Conservation (phyloP, 2,888 invertebrate species). For the Troilus luridus region DNA sequence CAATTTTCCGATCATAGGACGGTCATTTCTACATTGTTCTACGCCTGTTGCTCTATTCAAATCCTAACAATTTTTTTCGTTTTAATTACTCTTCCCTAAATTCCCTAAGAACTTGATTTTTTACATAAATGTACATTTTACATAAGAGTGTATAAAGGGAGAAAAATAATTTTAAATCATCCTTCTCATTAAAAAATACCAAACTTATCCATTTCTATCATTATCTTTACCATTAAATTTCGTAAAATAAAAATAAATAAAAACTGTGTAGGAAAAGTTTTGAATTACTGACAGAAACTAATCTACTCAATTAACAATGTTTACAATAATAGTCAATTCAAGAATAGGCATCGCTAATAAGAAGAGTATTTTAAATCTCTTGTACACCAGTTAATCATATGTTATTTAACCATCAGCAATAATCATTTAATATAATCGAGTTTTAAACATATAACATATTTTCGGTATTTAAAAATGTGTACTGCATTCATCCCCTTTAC, state of each 20-base stretch:
- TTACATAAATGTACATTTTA: background rate
- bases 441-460: too few species aligned
- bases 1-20: slow-evolving; percentile 28
- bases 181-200: background rate
- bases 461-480: background rate
- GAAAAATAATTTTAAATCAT: background rate
- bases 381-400: background rate
- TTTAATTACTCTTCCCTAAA: background rate
- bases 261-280: too few species aligned
- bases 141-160: background rate
- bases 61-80: background rate
- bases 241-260: background rate
- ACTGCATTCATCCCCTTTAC: background rate
- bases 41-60: background rate
- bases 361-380: background rate
- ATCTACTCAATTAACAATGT: background rate
- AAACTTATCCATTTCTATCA: too few species aligned
- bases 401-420: background rate
- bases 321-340: background rate
- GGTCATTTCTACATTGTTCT: slow-evolving; percentile 10
- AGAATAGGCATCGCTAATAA: background rate
- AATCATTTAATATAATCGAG: too few species aligned
- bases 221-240: too few species aligned
- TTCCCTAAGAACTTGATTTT: background rate
- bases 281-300: background rate